Evolutionary conservation across 2,888 invertebrate species (phyloP).

Genomic region (Malacosoma neustria): DNA sequence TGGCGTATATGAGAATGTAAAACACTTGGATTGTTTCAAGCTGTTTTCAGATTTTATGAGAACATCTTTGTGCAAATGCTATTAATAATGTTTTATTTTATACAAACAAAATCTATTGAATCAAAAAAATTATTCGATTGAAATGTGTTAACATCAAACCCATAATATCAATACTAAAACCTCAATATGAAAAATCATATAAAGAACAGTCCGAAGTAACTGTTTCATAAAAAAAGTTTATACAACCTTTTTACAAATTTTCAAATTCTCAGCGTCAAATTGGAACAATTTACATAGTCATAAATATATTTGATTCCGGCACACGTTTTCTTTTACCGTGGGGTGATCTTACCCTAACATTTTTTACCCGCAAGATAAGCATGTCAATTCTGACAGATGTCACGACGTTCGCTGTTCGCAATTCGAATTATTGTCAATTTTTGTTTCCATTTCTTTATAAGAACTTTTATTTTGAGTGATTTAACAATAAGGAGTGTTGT

Average conservation of each 20-base stretch:
- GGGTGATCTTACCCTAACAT: constrained; percentile 44
- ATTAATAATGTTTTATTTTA: too few relatives aligned
- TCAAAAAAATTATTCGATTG: too few relatives aligned
- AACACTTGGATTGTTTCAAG: too few relatives aligned
- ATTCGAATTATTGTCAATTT: constrained; percentile 43
- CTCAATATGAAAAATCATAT: constrained; percentile 10
- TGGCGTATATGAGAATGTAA: too few relatives aligned
- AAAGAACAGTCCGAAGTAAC: constrained; percentile 33
- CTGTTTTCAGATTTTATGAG: too few relatives aligned
- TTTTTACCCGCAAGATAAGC: constrained; percentile 61
- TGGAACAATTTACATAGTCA: constrained; percentile 69
- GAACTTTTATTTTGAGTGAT: constrained; percentile 15
- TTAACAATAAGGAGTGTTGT: too few relatives aligned
- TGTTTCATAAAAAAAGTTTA: constrained; percentile 36
- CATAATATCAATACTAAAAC: constrained; percentile 6
- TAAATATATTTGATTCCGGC: constrained; percentile 63
- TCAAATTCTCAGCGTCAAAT: constrained; percentile 39
- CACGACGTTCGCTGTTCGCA: constrained; percentile 45
- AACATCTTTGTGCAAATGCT: too few relatives aligned
- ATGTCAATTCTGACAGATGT: constrained; percentile 67
- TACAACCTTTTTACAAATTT: constrained; percentile 39
- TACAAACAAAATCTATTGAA: too few relatives aligned
- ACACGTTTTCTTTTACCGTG: constrained; percentile 20
- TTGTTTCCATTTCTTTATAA: constrained; percentile 10
- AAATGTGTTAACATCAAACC: too few relatives aligned